Evolutionary conservation across 2,888 invertebrate species (phyloP).

Genomic region (Rhagium mordax): DNA sequence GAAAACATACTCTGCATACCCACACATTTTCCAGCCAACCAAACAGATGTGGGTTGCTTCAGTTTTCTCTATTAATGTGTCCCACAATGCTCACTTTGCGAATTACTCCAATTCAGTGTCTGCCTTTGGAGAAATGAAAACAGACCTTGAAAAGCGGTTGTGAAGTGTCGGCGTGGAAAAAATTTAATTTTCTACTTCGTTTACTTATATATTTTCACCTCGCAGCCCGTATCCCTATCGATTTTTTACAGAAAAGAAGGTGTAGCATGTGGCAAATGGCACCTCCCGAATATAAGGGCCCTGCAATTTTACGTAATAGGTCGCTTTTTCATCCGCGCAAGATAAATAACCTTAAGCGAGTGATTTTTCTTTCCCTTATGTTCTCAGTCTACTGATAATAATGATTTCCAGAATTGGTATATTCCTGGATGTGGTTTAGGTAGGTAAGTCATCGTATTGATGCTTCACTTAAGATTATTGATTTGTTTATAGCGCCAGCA

Average conservation of each 20-base stretch:
- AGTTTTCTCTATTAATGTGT: too few species aligned
- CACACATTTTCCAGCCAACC: too few species aligned
- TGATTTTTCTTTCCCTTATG: not conserved
- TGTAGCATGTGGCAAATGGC: not conserved
- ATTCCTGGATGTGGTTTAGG: not conserved
- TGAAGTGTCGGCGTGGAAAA: conserved; percentile 2
- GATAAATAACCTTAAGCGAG: conserved; percentile 2
- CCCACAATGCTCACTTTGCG: not conserved
- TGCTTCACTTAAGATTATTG: too few species aligned
- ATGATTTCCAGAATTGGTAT: not conserved
- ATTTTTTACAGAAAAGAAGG: not conserved
- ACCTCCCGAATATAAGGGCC: not conserved
- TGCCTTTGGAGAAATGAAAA: not conserved
- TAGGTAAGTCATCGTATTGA: too few species aligned
- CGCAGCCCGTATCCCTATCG: not conserved
- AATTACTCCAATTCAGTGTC: not conserved
- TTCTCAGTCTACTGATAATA: not conserved
- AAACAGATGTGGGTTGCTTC: too few species aligned
- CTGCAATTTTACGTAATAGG: not conserved
- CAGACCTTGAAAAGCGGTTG: not conserved
- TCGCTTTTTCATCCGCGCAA: not conserved
- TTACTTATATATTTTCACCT: conserved; percentile 18
- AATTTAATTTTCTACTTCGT: conserved; percentile 29
- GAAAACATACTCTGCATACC: too few species aligned
- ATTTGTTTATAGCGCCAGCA: too few species aligned